Evolutionary conservation across 2,113 vertebrate species (phyloP).

Genomic region (Sminthopsis crassicaudata): DNA sequence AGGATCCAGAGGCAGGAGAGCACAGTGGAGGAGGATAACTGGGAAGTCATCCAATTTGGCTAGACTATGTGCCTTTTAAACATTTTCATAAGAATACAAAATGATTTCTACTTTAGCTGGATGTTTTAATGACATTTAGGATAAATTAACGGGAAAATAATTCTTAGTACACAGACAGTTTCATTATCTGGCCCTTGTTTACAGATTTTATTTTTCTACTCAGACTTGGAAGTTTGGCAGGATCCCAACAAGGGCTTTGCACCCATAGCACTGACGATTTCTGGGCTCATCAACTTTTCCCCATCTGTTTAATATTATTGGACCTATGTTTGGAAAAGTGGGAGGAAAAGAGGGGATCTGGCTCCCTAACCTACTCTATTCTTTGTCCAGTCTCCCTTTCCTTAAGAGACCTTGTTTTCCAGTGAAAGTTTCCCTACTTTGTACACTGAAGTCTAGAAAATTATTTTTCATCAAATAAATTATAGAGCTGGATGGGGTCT

Average conservation of each 20-base stretch:
- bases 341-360: constrained; percentile 11
- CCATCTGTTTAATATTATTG: constrained; percentile 41
- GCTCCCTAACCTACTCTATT: constrained; percentile 25
- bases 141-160: not conserved
- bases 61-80: not conserved
- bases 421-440: constrained; percentile 1
- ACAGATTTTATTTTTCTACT: not conserved
- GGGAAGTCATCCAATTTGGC: not conserved
- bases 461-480: not conserved
- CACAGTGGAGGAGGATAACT: not conserved
- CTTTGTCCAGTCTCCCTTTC: constrained; percentile 26
- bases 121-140: not conserved
- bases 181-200: not conserved
- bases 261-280: constrained; percentile 8
- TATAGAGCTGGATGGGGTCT: not conserved
- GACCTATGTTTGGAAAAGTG: constrained; percentile 15
- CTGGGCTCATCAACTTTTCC: constrained; percentile 25
- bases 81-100: not conserved
- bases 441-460: not conserved
- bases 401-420: constrained; percentile 4
- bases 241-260: not conserved
- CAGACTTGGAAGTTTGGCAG: not conserved
- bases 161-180: constrained; percentile 14
- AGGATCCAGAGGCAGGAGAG: not conserved
- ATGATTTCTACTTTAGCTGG: not conserved